Evolutionary conservation across 2,888 invertebrate species (phyloP), one percentile per base, ranked within the genome.

Genomic region (Eurois occulta): DNA sequence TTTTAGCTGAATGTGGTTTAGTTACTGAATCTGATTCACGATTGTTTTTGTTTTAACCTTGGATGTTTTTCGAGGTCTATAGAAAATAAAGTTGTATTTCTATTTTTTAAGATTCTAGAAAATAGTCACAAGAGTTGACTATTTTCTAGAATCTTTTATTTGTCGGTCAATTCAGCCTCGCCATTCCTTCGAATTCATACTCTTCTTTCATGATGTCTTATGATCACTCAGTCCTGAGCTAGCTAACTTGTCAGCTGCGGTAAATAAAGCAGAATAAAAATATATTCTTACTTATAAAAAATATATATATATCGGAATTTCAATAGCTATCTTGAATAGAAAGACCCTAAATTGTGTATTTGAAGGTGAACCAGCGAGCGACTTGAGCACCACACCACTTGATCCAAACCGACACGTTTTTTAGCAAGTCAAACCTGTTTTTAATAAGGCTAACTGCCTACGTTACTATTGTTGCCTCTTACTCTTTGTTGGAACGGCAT

Each of bases 391-490:
- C 80, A 70, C 69, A 52, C 67, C 67, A 73, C 73, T 88, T 74
- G 81, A 81, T 81, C 66, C 77, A 67, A 83, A 75, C 69, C 73
- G 78, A 75, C 83, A 68, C 38, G 78, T 77, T 77, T 82, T 76
- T 73, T 72, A 76, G 72, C 83, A 52, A 72, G 85, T 76, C 84
- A 84, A 86, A 88, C 89, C 87, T 72, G 89, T 87, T 84, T 58
- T 72, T 78, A 82, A 78, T 85, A 77, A 85, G 83, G 81, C 83
- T 76, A 85, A 81, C 85, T 74, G 73, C 77, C 58, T 75, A 73
- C 74, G 74, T 76, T 81, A 81, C 80, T 81, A 78, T 87, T 87
- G 86, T 86, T 80, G 65, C 80, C 87, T 77, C 74, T 72, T 74
- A 83, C 80, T 86, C 72, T 75, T 79, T 79, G 84, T 79, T 72